Evolutionary conservation across 2,797 vertebrate species (phyloP), one percentile per base, ranked within the genome.

Genomic region (Margarornis squamiger): DNA sequence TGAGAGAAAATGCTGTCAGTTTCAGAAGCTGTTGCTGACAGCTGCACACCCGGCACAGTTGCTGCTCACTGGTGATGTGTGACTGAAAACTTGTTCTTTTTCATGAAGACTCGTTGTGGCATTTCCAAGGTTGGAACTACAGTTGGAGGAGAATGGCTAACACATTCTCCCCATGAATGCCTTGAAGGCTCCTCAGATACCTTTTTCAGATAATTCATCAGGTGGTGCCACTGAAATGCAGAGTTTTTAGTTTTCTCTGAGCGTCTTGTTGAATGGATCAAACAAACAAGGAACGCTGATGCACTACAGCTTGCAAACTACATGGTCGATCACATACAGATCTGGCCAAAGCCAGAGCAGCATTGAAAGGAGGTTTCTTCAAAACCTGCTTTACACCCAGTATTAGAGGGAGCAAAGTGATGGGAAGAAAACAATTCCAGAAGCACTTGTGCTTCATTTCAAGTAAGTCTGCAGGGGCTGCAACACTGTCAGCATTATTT

Each of bases 41-140:
- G 24, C 51, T 63, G 16, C 51, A 48, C 9, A 2, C 3, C 26
- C 32, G 51, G 41, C 38, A 54, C 4, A 7, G 41, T 36, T n/a
- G 7, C 38, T 59, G 59, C 48, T 79, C 6, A 1, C 14, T 10
- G 41, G 14, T 39, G 29, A 7, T 22, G 18, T 22, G 15, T 12
- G n/a, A 26, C 34, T 3, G 6, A 48, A 66, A 74, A 10, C 14
- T 52, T 70, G 1, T 55, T 77, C 23, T 26, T 16, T 62, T 38
- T 46, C 12, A 2, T 0, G 1, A 6, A 4, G 16, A 36, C 19
- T 0, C 2, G 12, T 67, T 38, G 19, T 0, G 3, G 29, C 15
- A 6, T 78, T 67, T 88, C 34, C 65, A 63, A 43, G 52, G 49
- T 34, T 2, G 18, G 10, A 38, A 5, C 58, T 75, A 32, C 38